phyloP scores from a whole-genome alignment of 2,888 invertebrate genomes.

The Luffia ferchaultella region DNA sequence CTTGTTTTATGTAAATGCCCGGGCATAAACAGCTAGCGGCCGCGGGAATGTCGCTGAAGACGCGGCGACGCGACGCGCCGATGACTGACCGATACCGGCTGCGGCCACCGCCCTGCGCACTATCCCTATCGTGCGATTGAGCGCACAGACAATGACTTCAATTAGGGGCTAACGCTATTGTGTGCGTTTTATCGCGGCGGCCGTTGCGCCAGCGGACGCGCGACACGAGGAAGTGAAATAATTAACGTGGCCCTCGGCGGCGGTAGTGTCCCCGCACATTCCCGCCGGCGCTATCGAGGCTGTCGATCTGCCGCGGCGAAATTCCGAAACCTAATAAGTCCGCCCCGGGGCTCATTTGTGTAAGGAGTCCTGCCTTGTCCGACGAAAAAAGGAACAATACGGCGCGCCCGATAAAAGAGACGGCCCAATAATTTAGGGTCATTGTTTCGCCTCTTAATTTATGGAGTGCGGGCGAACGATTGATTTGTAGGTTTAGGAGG shows the following conservation, averaged over 20 bases:
- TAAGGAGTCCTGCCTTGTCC: constrained; percentile 30
- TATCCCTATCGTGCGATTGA: constrained; percentile 1
- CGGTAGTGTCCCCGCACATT: constrained; percentile 20
- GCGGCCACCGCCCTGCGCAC: not conserved
- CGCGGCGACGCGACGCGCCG: constrained; percentile 26
- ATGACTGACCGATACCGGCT: constrained; percentile 45
- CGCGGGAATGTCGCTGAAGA: constrained; percentile 30
- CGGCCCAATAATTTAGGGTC: constrained; percentile 63
- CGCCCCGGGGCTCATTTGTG: constrained; percentile 58
- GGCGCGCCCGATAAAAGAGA: constrained; percentile 46
- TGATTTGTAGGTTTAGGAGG: constrained; percentile 58
- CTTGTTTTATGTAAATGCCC: constrained; percentile 63
- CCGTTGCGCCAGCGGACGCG: constrained; percentile 7
- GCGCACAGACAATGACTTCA: constrained; percentile 21
- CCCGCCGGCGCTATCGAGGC: constrained; percentile 37
- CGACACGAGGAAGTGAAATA: constrained; percentile 43
- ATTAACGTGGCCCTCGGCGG: constrained; percentile 28
- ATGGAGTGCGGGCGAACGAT: constrained; percentile 59
- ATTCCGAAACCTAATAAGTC: constrained; percentile 62
- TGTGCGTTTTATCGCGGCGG: constrained; percentile 16
- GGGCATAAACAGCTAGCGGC: constrained; percentile 32
- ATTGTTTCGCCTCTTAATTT: constrained; percentile 61
- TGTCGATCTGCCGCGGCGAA: constrained; percentile 50
- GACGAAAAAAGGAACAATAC: constrained; percentile 50
- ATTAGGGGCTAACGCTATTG: constrained; percentile 34